Conservation (phyloP, 2,888 invertebrate species). For the Nephrocerus scutellatus region DNA sequence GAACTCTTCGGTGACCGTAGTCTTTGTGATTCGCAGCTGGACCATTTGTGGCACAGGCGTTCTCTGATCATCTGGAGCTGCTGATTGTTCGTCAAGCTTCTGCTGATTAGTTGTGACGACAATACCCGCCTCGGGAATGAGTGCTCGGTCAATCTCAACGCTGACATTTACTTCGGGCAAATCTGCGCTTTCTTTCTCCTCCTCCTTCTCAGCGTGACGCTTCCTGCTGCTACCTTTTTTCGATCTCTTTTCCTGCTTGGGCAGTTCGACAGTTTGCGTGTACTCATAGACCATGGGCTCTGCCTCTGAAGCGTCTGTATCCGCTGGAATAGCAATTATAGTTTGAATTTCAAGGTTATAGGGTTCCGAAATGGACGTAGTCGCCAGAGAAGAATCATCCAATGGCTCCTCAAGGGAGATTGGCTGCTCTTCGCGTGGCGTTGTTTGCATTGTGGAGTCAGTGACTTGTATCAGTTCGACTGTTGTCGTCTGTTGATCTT, state of each 20-base stretch:
- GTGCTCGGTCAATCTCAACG: constrained; percentile 34
- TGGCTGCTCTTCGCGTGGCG: constrained; percentile 29
- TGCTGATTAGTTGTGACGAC: constrained; percentile 29
- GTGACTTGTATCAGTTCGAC: constrained; percentile 26
- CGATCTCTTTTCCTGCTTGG: constrained; percentile 40
- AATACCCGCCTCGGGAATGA: constrained; percentile 30
- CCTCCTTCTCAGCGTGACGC: constrained; percentile 39
- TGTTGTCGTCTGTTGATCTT: constrained; percentile 28
- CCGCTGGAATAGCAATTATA: constrained; percentile 53
- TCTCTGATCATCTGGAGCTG: constrained; percentile 11
- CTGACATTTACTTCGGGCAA: constrained; percentile 39
- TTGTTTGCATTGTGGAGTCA: constrained; percentile 40
- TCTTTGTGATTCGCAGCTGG: constrained; percentile 37
- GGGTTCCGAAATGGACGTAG: constrained; percentile 43
- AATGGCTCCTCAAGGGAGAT: constrained; percentile 22
- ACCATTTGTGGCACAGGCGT: constrained; percentile 27
- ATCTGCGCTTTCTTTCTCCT: constrained; percentile 36
- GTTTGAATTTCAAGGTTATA: constrained; percentile 51
- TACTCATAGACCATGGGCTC: constrained; percentile 39
- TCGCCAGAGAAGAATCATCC: constrained; percentile 32
- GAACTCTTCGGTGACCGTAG: constrained; percentile 36
- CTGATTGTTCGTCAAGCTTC: constrained; percentile 22
- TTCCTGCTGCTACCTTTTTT: constrained; percentile 17
- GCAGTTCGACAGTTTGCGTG: constrained; percentile 37
- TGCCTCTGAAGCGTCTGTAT: constrained; percentile 47